Conservation (phyloP, 2,888 invertebrate genomes). For the Nephrocerus scutellatus region DNA sequence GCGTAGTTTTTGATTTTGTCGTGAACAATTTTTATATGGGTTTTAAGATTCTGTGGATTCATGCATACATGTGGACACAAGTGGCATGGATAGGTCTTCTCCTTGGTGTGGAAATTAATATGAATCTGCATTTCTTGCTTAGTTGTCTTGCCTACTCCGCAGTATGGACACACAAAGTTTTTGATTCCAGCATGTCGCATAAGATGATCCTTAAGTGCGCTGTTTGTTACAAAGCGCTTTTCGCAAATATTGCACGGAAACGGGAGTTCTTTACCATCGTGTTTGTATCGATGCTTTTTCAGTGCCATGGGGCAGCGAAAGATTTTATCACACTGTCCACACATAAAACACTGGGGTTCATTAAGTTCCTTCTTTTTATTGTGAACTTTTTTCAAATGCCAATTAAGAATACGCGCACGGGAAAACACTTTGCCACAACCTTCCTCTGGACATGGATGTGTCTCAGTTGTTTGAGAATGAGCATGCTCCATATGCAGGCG, state of each 20-base stretch:
- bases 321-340: constrained; percentile 41
- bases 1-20: constrained; percentile 42
- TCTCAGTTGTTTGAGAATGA: constrained; percentile 38
- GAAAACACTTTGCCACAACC: constrained; percentile 39
- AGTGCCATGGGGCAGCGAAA: constrained; percentile 42
- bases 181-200: constrained; percentile 45
- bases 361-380: constrained; percentile 31
- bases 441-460: constrained; percentile 34
- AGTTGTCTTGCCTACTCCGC: constrained; percentile 43
- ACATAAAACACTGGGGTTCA: constrained; percentile 37
- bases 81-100: constrained; percentile 41
- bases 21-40: constrained; percentile 40
- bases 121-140: constrained; percentile 43
- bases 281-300: constrained; percentile 42
- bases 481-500: constrained; percentile 38
- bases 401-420: constrained; percentile 36
- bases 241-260: constrained; percentile 42
- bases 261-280: constrained; percentile 40
- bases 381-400: constrained; percentile 36
- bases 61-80: constrained; percentile 41
- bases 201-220: constrained; percentile 41
- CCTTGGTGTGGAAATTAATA: constrained; percentile 41
- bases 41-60: constrained; percentile 38
- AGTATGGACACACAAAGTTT: constrained; percentile 43
- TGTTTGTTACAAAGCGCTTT: constrained; percentile 41